Base-by-base conservation (phyloP, 2,888 invertebrate species). In the Cynaeus angustus region DNA sequence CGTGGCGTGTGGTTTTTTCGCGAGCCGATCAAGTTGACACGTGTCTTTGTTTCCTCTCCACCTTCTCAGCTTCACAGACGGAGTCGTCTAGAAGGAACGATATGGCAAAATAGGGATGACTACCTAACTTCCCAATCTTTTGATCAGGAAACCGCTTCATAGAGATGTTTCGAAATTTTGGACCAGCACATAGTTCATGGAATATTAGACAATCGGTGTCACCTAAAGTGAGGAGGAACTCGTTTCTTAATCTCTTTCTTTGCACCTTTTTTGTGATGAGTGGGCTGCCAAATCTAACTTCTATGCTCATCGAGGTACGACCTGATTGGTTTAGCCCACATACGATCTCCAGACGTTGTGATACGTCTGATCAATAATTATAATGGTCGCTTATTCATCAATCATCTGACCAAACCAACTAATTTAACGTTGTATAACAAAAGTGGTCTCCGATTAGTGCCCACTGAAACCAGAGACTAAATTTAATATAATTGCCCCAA, bases 291-390 rank as follows among this genome's bases (percentile, higher is more conserved):
- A 33, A 52, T 30, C 43, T 12, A 7, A 14, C 3, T 14, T 55
- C 48, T 16, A 48, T 14, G 55, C 33, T 52, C 53, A 43, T 9
- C n/a, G 46, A 46, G 38, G n/a, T 55, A 33, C 21, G 33, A 33
- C 3, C 14, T 43, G 56, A 56, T 56, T 41, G 56, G 56, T 56
- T 56, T 56, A 43, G 55, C 55, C 55, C 55, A 55, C 55, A 33
- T 53, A 37, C 43, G 10, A 43, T 3, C 12, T 5, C 43, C 43
- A 43, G 43, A 43, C 43, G 16, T 16, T 46, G 10, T 43, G 43
- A 43, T 43, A 43, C 13, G 13, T 43, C 13, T 9, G 46, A 16
- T 46, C 46, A 16, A 46, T 46, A 16, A 46, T 46, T 46, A 16
- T 37, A n/a, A n/a, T 21, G 4, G 21, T 21, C 21, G 37, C 37